Base-by-base conservation (phyloP, 2,797 vertebrate genomes). In the Lates japonicus region DNA sequence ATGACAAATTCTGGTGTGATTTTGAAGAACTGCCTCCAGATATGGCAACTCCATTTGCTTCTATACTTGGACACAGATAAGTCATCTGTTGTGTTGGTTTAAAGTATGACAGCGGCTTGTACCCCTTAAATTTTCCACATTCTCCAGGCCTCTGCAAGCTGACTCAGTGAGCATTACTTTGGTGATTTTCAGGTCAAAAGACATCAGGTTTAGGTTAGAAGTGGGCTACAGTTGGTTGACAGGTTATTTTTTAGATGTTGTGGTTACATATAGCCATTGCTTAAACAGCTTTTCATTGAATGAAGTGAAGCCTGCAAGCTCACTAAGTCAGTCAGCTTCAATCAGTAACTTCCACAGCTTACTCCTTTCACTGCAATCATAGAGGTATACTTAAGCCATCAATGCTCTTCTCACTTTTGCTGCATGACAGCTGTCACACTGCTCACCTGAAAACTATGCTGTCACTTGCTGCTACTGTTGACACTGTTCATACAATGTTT, bases 381-480 rank as follows among this genome's bases (percentile, higher is more conserved):
- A 20, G 22, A 3, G 5, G 41, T 51, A 46, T 39, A 20, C 13
- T 22, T 25, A 61, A 67, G 44, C 54, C 8, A 22, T 60, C 37
- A 65, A 8, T 29, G 61, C 57, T 33, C n/a, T 46, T 16, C n/a
- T 16, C 48, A 39, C 19, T 49, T 70, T 55, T 70, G 20, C 51
- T 25, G 44, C 55, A 48, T 54, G 37, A 37, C 22, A 62, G 68
- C 60, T 63, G 64, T 35, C 7, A 65, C 41, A 51, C 6, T 0
- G 6, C 8, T 81, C 63, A 63, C 49, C 57, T 67, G 61, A 29
- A 39, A 76, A 41, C 62, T 70, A 4, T 9, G 31, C n/a, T 73
- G 77, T 64, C 51, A 72, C 58, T 69, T 54, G 29, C 71, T 51
- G 62, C 49, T 60, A 17, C 33, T 0, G 13, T 22, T 67, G 70